Evolutionary conservation across 2,888 invertebrate genomes (phyloP), one percentile per base, ranked within the genome.

Genomic region (Acanthosepion lycidas): DNA sequence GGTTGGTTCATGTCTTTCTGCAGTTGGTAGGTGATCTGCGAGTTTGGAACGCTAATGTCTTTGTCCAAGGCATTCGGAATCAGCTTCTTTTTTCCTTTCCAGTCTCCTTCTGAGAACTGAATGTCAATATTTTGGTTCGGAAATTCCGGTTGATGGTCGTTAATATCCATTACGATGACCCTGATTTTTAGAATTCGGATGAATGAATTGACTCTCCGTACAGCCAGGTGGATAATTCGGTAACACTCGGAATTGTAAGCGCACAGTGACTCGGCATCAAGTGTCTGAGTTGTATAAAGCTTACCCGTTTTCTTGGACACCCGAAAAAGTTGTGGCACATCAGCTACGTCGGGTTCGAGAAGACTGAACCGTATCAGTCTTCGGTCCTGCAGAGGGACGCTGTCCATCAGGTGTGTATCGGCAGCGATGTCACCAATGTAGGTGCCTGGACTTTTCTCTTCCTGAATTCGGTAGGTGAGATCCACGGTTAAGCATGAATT

Each of bases 1-100:
- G 78, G 78, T 33, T 78, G 78, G n/a, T 78, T 78, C n/a, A 78
- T 78, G 20, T 78, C 78, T 78, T 78, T 78, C 78, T 78, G 78
- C 33, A 78, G n/a, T 33, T 78, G 78, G n/a, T 78, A 78, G 15
- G 78, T 78, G 78, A 78, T 78, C 78, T 78, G 78, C n/a, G 78
- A 78, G n/a, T 78, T 78, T 9, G 78, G n/a, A 33, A 78, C 5
- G n/a, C 78, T 78, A n/a, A 78, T n/a, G 12, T 78, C 78, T 23
- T 78, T 78, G 33, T 78, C 78, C 15, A 78, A 12, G n/a, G 78
- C 78, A 12, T 78, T 78, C 12, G 78, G 78, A 0, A 78, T n/a
- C 15, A 78, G 78, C 78, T 78, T 78, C 78, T 78, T 78, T 23
- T 78, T 78, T 12, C 78, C 78, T n/a, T 78, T 78, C 78, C 78